These are phyloP conservation scores for Prunella fulvescens DNA, from an alignment of 2,113 vertebrate species.

Conservation along the genomic window DNA sequence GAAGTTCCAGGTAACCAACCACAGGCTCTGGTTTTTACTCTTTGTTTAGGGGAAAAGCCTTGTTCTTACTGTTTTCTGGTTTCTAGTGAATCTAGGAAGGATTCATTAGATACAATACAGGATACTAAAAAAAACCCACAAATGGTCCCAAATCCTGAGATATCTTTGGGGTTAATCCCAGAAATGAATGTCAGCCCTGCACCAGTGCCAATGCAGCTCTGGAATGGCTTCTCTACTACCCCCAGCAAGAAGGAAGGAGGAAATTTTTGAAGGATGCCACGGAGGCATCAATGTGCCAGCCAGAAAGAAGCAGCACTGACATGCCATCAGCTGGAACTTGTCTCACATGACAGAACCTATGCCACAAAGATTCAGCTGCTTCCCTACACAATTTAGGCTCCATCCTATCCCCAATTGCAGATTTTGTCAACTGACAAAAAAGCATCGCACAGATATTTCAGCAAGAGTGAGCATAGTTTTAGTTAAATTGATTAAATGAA, in stretches of 20 bases:
- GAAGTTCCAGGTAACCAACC: background rate
- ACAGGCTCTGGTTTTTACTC: background rate
- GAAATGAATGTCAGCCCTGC: background rate
- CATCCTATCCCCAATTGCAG: background rate
- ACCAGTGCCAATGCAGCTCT: fast-evolving
- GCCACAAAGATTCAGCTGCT: background rate
- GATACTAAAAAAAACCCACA: too few relatives aligned
- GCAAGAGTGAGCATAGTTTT: background rate
- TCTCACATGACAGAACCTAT: background rate
- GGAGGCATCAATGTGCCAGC: fast-evolving
- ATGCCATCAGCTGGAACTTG: background rate
- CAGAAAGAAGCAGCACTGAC: background rate
- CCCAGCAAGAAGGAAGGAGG: background rate
- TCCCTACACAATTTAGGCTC: background rate
- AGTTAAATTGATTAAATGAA: background rate
- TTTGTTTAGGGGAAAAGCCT: background rate
- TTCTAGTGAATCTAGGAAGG: background rate
- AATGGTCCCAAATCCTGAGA: fast-evolving
- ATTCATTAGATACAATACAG: too few relatives aligned
- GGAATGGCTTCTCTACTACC: background rate
- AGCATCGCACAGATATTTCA: background rate
- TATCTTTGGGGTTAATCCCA: background rate
- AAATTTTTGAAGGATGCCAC: background rate
- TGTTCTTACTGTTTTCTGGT: background rate
- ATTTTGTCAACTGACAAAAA: background rate